phyloP scores from a whole-genome alignment of 2,888 invertebrate genomes.

The Tenthredo livida region DNA sequence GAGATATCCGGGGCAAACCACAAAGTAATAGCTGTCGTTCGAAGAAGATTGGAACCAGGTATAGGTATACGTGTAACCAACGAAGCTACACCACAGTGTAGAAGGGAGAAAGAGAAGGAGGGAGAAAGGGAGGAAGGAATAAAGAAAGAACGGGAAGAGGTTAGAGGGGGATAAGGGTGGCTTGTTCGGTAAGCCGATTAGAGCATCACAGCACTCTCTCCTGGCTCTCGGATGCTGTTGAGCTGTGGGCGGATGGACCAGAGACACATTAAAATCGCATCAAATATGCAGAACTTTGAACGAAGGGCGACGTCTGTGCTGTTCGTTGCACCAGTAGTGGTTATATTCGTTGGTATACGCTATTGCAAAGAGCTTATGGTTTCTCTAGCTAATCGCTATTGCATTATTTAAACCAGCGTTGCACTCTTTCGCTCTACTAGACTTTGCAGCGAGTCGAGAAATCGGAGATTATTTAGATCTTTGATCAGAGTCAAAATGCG shows the following conservation, averaged over 20 bases:
- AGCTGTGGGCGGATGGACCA: conserved; percentile 65
- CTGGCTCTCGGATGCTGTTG: conserved; percentile 48
- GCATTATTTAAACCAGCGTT: conserved; percentile 17
- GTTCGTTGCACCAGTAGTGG: not conserved
- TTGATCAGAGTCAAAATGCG: not conserved
- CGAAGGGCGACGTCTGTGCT: conserved; percentile 31
- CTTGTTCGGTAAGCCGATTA: conserved; percentile 76
- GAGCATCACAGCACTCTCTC: conserved; percentile 69
- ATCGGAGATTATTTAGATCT: not conserved
- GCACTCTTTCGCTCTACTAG: not conserved
- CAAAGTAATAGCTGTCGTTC: conserved; percentile 65
- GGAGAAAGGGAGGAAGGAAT: conserved; percentile 5
- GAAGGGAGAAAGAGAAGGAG: conserved; percentile 50
- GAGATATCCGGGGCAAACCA: conserved; percentile 56
- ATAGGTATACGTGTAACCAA: not conserved
- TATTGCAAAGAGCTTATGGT: conserved; percentile 42
- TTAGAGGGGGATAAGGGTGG: conserved; percentile 68
- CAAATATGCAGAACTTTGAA: conserved; percentile 72
- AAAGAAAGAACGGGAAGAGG: conserved; percentile 42
- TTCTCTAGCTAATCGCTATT: conserved; percentile 40
- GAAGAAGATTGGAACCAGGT: conserved; percentile 45
- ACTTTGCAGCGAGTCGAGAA: not conserved
- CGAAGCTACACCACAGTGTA: not conserved
- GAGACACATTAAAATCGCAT: conserved; percentile 78
- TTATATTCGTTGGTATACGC: conserved; percentile 9